These are phyloP conservation scores for Notothenia coriiceps DNA, from an alignment of 2,113 vertebrate genomes.

Conservation along the genomic window DNA sequence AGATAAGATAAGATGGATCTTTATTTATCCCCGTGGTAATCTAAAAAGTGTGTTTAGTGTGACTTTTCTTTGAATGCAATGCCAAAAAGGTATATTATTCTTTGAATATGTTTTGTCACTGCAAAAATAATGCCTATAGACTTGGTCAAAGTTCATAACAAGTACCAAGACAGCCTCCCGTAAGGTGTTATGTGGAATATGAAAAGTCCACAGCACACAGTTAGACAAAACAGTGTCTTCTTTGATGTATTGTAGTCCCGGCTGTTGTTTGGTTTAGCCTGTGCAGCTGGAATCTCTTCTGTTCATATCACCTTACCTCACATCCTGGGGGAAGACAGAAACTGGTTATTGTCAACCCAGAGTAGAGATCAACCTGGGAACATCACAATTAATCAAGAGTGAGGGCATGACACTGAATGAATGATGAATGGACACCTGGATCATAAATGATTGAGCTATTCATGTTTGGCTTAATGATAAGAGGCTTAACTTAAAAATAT, in stretches of 20 bases:
- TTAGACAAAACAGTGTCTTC: conserved; percentile 35
- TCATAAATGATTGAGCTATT: conserved; percentile 46
- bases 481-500: not conserved
- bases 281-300: conserved; percentile 43
- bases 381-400: conserved; percentile 68
- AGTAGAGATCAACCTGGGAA: conserved; percentile 42
- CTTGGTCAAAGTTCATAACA: not conserved
- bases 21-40: no score
- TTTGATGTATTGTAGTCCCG: conserved; percentile 63
- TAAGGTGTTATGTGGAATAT: not conserved
- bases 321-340: conserved; percentile 61
- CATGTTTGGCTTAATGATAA: conserved; percentile 10
- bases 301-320: conserved; percentile 58
- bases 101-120: not conserved
- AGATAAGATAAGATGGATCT: no score
- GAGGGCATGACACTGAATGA: conserved; percentile 28
- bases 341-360: conserved; percentile 23
- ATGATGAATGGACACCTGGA: conserved; percentile 44
- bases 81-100: not conserved
- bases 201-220: conserved; percentile 5
- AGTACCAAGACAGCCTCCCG: not conserved
- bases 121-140: not conserved
- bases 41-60: not conserved
- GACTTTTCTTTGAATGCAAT: not conserved
- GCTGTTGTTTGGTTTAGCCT: conserved; percentile 51